Base-by-base conservation (phyloP, 2,113 vertebrate species). In the Engystomops pustulosus region DNA sequence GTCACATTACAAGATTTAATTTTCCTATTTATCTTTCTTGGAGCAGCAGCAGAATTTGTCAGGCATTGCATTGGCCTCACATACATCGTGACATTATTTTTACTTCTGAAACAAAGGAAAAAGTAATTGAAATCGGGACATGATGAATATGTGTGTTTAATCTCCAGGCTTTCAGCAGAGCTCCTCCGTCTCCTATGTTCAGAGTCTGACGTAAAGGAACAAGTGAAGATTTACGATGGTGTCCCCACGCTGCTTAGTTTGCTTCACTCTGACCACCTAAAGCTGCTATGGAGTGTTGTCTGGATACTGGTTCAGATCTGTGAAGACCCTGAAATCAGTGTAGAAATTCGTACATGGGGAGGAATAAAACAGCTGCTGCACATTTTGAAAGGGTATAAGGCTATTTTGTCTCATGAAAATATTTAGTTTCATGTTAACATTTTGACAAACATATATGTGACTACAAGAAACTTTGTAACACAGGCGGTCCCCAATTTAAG, bases 301-400 rank as follows among this genome's bases (percentile, higher is more conserved):
- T 98, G 97, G 96, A 91, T 96, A 80, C 92, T 98, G 86, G 96
- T 97, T 10, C 96, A 98, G 90, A 89, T 99, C 65, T 98, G 96
- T 3, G 93, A 97, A 90, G 95, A 97, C 41, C 92, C 94, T 0
- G 93, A 96, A 76, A 91, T 91, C 88, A 94, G 94, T 27, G 86
- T 88, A 0, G 95, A 96, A 91, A 96, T 98, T 36, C 87, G 90
- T 10, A 91, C 93, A 45, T 98, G 95, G 95, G 97, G 96, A 0
- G 96, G 96, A n/a, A 94, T 96, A 87, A 96, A 95, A 87, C 95
- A 96, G 70, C 93, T 98, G 12, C 95, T 98, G 71, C 93, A 93
- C 60, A 91, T 99, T 85, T 91, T 98, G 15, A 87, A 88, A 82
- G 93, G 94, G 95, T 96, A 88, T 20, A n/a, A n/a, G 89, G 11